Conservation (phyloP, 2,888 invertebrate species). For the Euspilapteryx auroguttella region DNA sequence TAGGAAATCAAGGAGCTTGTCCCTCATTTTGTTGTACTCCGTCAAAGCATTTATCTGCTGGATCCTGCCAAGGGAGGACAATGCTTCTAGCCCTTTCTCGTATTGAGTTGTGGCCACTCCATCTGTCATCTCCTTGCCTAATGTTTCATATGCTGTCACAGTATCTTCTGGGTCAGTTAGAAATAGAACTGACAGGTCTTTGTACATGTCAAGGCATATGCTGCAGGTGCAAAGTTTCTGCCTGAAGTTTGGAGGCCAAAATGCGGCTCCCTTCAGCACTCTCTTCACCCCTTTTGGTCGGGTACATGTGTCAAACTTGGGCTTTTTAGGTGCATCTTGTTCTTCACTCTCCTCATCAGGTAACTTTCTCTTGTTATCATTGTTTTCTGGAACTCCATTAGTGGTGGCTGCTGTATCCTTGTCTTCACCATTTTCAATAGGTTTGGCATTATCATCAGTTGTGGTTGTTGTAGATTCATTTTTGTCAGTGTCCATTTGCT, state of each 20-base stretch:
- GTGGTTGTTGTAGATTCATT: no score
- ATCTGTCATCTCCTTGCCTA: slow-evolving; percentile 66
- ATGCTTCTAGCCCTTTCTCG: slow-evolving; percentile 76
- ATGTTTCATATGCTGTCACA: slow-evolving; percentile 77
- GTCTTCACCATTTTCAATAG: no score
- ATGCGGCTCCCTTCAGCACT: slow-evolving; percentile 64
- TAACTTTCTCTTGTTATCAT: slow-evolving; percentile 31
- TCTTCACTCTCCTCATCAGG: slow-evolving; percentile 15
- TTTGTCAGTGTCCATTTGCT: no score
- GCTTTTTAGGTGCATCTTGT: slow-evolving; percentile 19
- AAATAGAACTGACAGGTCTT: slow-evolving; percentile 68
- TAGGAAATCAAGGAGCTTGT: slow-evolving; percentile 78
- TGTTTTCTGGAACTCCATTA: slow-evolving; percentile 7
- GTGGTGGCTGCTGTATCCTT: slow-evolving; percentile 8
- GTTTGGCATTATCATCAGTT: no score
- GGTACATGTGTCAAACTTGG: slow-evolving; percentile 21
- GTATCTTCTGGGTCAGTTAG: slow-evolving; percentile 82
- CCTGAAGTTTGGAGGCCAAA: slow-evolving; percentile 79
- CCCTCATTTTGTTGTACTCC: slow-evolving; percentile 88
- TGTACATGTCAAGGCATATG: slow-evolving; percentile 71
- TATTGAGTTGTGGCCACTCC: slow-evolving; percentile 58
- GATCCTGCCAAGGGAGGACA: slow-evolving; percentile 78
- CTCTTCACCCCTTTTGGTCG: slow-evolving; percentile 28
- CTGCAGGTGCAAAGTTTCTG: slow-evolving; percentile 72
- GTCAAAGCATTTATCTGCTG: slow-evolving; percentile 84